Evolutionary conservation across 2,113 vertebrate genomes (phyloP).

Genomic region (Petrocephalus zakoni): DNA sequence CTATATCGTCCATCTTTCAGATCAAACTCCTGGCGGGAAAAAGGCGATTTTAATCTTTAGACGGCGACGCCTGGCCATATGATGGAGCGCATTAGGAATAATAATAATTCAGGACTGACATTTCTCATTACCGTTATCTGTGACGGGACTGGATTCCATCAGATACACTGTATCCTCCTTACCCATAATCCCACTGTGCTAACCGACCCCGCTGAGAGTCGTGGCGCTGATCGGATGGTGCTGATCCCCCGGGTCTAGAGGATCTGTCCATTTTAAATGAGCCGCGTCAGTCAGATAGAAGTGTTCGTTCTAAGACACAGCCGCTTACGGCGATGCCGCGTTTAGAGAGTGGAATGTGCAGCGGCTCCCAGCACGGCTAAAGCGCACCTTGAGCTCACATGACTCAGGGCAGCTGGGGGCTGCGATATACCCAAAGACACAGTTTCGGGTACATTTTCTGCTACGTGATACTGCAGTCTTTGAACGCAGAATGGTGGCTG

Average conservation of each 20-base stretch:
- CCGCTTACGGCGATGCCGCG: neutral
- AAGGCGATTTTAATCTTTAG: slow-evolving; percentile 16
- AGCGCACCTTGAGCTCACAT: neutral
- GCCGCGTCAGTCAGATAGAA: neutral
- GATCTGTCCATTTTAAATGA: neutral
- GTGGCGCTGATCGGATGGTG: neutral
- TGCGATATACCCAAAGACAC: neutral
- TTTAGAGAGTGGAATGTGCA: neutral
- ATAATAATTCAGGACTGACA: slow-evolving; percentile 18
- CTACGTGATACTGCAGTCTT: neutral
- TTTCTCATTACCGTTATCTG: slow-evolving; percentile 12
- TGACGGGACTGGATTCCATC: slow-evolving; percentile 13
- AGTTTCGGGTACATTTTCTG: neutral
- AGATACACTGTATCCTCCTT: slow-evolving; percentile 22
- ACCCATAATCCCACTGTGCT: slow-evolving; percentile 3
- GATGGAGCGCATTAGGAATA: neutral
- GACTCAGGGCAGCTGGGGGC: neutral
- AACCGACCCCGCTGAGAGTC: neutral
- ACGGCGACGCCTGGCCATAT: neutral
- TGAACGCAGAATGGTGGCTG: neutral
- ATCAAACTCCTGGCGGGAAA: neutral
- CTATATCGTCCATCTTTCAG: neutral
- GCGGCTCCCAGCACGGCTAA: neutral
- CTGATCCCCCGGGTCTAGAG: neutral
- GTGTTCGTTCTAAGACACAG: neutral